Conservation (phyloP, 2,113 vertebrate species). For the Grammatotria lemairii region DNA sequence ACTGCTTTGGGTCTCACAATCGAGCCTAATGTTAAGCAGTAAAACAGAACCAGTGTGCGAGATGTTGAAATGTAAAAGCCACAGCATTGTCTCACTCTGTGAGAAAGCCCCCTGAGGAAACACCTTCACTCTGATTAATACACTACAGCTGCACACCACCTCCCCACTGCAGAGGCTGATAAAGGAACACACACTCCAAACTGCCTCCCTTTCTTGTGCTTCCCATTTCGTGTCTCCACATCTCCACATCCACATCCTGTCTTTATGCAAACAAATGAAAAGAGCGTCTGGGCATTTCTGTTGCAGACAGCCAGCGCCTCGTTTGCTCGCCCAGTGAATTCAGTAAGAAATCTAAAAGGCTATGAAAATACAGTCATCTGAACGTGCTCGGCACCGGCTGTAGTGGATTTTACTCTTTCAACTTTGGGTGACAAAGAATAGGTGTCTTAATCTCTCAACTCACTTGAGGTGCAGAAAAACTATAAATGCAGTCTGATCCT, state of each 20-base stretch:
- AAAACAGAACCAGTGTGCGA: neutral
- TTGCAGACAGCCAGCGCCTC: neutral
- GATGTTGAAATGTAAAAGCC: neutral
- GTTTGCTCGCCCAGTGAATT: neutral
- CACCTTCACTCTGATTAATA: neutral
- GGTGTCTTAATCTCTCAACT: conserved; percentile 41
- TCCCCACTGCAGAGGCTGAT: neutral
- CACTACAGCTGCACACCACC: neutral
- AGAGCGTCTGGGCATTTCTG: neutral
- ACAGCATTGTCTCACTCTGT: neutral
- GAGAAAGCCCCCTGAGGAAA: neutral
- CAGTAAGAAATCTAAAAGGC: neutral
- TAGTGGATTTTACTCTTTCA: neutral
- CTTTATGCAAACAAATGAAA: neutral
- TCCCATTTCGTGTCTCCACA: neutral
- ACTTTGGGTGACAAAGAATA: conserved; percentile 25
- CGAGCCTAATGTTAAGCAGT: neutral
- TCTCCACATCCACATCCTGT: neutral
- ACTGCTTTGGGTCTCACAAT: neutral
- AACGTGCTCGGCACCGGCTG: neutral
- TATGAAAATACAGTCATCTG: neutral
- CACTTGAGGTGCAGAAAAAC: conserved; percentile 15
- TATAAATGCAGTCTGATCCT: conserved; percentile 40
- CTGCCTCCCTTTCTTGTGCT: neutral
- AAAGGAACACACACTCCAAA: neutral